These are phyloP conservation scores for Eustalomyia histrio DNA, from an alignment of 2,888 invertebrate genomes.

Conservation along the genomic window DNA sequence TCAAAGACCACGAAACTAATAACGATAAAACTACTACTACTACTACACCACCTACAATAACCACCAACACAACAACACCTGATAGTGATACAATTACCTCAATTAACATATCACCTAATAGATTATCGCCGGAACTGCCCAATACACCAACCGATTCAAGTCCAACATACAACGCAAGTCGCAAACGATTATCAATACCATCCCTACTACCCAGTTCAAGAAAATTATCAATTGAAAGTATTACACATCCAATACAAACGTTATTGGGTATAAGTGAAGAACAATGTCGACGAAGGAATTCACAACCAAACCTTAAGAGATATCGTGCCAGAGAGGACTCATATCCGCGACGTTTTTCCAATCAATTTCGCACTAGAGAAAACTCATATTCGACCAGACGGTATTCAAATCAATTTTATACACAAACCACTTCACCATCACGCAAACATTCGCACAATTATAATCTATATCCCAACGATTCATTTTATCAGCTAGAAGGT, in stretches of 20 bases:
- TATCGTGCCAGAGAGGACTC: constrained; percentile 50
- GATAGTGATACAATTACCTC: constrained; percentile 59
- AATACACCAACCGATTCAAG: constrained; percentile 49
- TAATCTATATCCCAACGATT: constrained; percentile 75
- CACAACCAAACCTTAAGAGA: constrained; percentile 65
- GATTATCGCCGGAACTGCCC: constrained; percentile 55
- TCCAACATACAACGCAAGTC: constrained; percentile 42
- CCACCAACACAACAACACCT: constrained; percentile 47
- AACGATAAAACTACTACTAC: constrained; percentile 61
- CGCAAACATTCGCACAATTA: constrained; percentile 68
- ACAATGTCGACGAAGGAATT: constrained; percentile 72
- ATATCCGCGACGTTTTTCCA: constrained; percentile 49
- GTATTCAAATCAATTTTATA: constrained; percentile 56
- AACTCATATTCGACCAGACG: constrained; percentile 44
- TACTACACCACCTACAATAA: constrained; percentile 53
- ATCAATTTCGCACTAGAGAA: constrained; percentile 52
- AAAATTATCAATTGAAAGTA: constrained; percentile 61
- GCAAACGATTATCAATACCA: constrained; percentile 57
- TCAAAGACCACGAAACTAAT: constrained; percentile 68
- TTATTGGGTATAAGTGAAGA: constrained; percentile 59
- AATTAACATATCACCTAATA: constrained; percentile 72
- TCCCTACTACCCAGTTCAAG: constrained; percentile 56
- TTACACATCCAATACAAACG: constrained; percentile 56
- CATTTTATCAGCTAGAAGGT: constrained; percentile 74
- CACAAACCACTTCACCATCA: constrained; percentile 43